Base-by-base conservation (phyloP, 2,888 invertebrate species). In the Brenthis hecate region DNA sequence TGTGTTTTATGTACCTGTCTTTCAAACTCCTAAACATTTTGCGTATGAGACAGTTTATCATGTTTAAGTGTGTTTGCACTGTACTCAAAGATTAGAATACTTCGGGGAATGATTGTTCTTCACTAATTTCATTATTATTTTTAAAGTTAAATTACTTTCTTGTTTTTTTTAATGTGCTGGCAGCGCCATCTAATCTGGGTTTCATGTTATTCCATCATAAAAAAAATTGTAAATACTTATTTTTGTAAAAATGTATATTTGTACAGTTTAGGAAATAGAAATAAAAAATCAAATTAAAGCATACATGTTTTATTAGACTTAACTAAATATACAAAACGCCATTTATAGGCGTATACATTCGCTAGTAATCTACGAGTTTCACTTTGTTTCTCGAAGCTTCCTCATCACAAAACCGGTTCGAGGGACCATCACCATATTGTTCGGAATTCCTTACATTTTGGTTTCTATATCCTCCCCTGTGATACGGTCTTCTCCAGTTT, bases 301-400 rank as follows among this genome's bases (percentile, higher is more conserved):
- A 70, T 68, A 56, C 61, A 68, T 66, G 57, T 70, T 72, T 72
- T 72, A 73, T 71, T 72, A 70, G 62, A 66, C 72, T 74, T 74
- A 73, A 60, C 68, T 66, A 68, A 69, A 55, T 70, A 74, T 68
- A 47, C 71, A 65, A 65, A 68, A 56, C 50, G 62, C 53, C 67
- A 11, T 64, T 65, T 56, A 67, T 56, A 65, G 66, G 65, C 50
- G 56, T 65, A 61, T 66, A 64, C 47, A 50, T 11, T 67, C n/a
- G 5, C 36, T 68, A 91, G 77, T 92, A 92, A 80, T 92, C 91
- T 50, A 92, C 91, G 68, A 92, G 82, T 79, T 91, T 91, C 6
- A 91, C 84, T 82, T 85, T 89, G 67, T 75, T 86, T 74, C 77
- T 85, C 32, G 78, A 73, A 28, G 68, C 72, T 28, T 70, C 71